phyloP scores from a whole-genome alignment of 2,888 invertebrate species.

The Phragmatobia fuliginosa region DNA sequence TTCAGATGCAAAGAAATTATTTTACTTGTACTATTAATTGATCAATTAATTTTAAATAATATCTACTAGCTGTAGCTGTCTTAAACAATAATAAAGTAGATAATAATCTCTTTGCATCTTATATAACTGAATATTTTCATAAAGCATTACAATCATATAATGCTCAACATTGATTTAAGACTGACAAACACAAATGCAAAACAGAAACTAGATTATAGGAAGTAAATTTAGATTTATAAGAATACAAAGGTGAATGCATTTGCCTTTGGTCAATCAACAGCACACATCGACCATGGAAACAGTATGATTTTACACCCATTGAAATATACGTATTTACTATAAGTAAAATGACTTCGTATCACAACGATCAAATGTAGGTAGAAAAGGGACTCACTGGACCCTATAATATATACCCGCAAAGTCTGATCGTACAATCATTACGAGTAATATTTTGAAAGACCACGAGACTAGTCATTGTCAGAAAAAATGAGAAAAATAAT shows the following conservation, averaged over 20 bases:
- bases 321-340: neutral
- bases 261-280: constrained; percentile 33
- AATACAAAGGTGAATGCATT: constrained; percentile 6
- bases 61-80: neutral
- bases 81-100: neutral
- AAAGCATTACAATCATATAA: neutral
- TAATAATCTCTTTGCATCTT: constrained; percentile 1
- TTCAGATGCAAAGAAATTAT: constrained; percentile 35
- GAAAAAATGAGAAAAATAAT: neutral
- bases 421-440: neutral
- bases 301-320: constrained; percentile 29
- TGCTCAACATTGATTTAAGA: constrained; percentile 7
- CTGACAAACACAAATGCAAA: constrained; percentile 4
- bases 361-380: neutral
- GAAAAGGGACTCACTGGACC: neutral
- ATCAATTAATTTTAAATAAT: neutral
- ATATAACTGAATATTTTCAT: constrained; percentile 7
- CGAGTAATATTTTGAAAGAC: neutral
- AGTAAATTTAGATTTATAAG: neutral
- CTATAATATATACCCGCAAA: neutral
- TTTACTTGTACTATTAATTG: neutral
- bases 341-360: constrained; percentile 16
- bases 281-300: constrained; percentile 53
- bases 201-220: neutral
- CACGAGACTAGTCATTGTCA: neutral